These are phyloP conservation scores for Hirtodrosophila alboralis DNA, from an alignment of 2,888 invertebrate genomes.

Conservation along the genomic window DNA sequence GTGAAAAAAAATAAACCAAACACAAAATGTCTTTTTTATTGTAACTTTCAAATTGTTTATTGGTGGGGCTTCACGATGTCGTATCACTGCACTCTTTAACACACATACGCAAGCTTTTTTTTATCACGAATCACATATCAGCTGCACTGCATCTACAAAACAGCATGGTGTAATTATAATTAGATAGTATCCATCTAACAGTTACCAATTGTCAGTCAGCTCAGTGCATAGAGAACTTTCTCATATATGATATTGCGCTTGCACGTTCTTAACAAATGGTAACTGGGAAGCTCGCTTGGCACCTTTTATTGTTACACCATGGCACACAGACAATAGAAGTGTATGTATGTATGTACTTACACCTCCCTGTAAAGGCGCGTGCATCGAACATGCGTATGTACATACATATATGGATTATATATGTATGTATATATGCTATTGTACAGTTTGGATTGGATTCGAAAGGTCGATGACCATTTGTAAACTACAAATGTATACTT, in stretches of 20 bases:
- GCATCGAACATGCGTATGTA: constrained; percentile 3
- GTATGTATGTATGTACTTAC: no score
- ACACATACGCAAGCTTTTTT: constrained; percentile 10
- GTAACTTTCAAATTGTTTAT: constrained; percentile 33
- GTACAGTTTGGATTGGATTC: constrained; percentile 23
- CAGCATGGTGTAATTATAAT: no score
- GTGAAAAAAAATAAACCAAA: constrained; percentile 32
- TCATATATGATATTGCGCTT: no score
- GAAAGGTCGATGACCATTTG: constrained; percentile 20
- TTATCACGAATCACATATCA: constrained; percentile 10
- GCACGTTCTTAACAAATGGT: no score
- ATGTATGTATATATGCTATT: background rate
- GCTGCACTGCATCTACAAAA: constrained; percentile 11
- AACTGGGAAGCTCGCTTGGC: background rate
- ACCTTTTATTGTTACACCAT: background rate
- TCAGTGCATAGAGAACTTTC: no score
- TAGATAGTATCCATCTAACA: no score
- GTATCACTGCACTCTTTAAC: constrained; percentile 4
- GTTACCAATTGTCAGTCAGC: no score
- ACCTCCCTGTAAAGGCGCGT: constrained; percentile 1
- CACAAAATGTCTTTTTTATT: constrained; percentile 42
- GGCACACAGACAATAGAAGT: background rate
- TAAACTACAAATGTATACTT: constrained; percentile 4
- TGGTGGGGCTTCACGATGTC: constrained; percentile 26
- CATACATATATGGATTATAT: background rate